Evolutionary conservation across 2,888 invertebrate species (phyloP), one percentile per base, ranked within the genome.

Genomic region (Ephialtes manifestator): DNA sequence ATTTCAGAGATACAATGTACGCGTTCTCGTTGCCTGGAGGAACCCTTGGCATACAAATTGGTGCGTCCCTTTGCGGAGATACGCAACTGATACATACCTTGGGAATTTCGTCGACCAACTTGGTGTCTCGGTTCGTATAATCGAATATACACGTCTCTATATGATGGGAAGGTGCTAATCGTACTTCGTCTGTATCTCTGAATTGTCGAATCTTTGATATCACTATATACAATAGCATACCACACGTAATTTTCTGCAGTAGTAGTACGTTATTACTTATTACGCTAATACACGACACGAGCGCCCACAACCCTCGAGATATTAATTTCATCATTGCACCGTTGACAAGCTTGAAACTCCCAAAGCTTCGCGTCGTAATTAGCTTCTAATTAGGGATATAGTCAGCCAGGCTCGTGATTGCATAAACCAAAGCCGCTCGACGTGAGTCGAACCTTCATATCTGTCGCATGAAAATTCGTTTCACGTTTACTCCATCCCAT

Each of bases 11-110:
- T 81, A 84, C 88, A 86, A 88, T 88, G 84, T 85, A 87, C 84
- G 84, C 70, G 60, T 31, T 48, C 55, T 77, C 63, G 60, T 65
- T 31, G 74, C 18, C 67, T 35, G 11, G 75, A 76, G 68, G 20
- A 72, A 63, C 39, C 71, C 75, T 84, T 55, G 77, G 92, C 89
- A 91, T 92, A 90, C 90, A 90, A 91, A 93, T 89, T 88, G 76
- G 65, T 60, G 39, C 51, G 76, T 46, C 74, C 76, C 68, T 72
- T 75, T 46, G 48, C 31, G 11, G 18, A 46, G 24, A 46, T 60
- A 74, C 74, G 48, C 58, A 48, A 46, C 74, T 46, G 46, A 74
- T 74, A 28, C 48, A 31, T 51, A 24, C 48, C 51, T 46, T 63
- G 75, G 31, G 63, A 75, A 75, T 75, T 63, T 75, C 60, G 31